Conservation (phyloP, 2,888 invertebrate species). For the Syrphus vitripennis region DNA sequence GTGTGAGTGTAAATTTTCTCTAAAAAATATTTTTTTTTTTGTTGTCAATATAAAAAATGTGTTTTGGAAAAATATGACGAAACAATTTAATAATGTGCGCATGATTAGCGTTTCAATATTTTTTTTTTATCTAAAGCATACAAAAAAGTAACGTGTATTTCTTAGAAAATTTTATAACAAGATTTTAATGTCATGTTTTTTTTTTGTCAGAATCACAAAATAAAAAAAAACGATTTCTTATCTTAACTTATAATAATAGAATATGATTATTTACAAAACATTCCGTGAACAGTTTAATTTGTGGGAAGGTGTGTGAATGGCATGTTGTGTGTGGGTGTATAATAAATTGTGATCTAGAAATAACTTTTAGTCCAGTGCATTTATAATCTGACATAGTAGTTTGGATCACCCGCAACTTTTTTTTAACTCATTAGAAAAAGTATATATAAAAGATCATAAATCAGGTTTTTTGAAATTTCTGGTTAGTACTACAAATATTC, state of each 20-base stretch:
- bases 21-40: conserved; percentile 37
- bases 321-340: conserved; percentile 1
- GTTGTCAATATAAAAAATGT: background rate
- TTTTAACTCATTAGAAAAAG: too few species aligned
- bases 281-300: conserved; percentile 1
- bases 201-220: conserved; percentile 34
- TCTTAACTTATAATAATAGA: background rate
- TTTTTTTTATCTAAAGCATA: conserved; percentile 7
- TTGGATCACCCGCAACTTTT: too few species aligned
- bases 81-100: conserved; percentile 23
- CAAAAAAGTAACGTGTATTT: background rate
- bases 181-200: conserved; percentile 18
- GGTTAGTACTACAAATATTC: too few species aligned
- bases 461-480: too few species aligned
- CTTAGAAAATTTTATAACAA: background rate
- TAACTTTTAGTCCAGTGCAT: too few species aligned
- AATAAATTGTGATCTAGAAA: conserved; percentile 6
- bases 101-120: conserved; percentile 9
- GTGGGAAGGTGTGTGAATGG: conserved; percentile 1
- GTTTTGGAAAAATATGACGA: background rate
- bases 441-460: too few species aligned
- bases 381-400: too few species aligned
- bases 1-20: conserved; percentile 46
- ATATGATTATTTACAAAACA: conserved; percentile 51
- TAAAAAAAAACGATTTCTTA: background rate